Conservation (phyloP, 2,113 vertebrate species). For the Orientallactaga bullata region DNA sequence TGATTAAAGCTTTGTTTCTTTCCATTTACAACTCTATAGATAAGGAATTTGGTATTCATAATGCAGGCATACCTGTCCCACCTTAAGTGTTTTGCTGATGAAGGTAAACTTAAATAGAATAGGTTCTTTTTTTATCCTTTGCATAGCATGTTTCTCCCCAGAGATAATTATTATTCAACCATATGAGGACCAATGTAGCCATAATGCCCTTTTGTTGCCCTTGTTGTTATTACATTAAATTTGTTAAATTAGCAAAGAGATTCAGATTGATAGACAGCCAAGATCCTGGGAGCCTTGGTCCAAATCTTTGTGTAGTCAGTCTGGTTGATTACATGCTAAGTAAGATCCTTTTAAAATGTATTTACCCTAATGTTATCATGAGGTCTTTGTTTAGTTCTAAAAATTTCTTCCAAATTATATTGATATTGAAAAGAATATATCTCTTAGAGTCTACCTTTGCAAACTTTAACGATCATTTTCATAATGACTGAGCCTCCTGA, state of each 20-base stretch:
- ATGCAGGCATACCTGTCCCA: background rate
- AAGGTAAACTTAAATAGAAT: background rate
- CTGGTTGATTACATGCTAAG: constrained; percentile 4
- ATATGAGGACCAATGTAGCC: background rate
- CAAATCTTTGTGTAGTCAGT: background rate
- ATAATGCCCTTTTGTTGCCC: background rate
- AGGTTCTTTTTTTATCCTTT: background rate
- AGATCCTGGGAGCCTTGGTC: background rate
- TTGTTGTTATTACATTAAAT: background rate
- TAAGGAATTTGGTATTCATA: background rate
- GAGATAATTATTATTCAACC: background rate
- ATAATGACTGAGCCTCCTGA: background rate
- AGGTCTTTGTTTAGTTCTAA: background rate
- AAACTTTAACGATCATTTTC: constrained; percentile 45
- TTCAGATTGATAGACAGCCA: background rate
- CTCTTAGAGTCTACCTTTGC: background rate
- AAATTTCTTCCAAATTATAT: constrained; percentile 27
- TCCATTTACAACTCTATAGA: background rate
- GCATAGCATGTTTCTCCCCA: background rate
- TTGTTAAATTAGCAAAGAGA: background rate
- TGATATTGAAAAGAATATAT: constrained; percentile 1
- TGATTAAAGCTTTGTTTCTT: background rate
- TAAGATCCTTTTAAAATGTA: background rate
- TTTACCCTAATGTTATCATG: background rate
- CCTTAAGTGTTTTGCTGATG: background rate